Percentiles rank a stretch among this genome's conserved stretches.
These are phyloP conservation scores for Bergia sp. DNA, from an alignment of 92 coral and sea anemone genomes.

Conservation along the genomic window DNA sequence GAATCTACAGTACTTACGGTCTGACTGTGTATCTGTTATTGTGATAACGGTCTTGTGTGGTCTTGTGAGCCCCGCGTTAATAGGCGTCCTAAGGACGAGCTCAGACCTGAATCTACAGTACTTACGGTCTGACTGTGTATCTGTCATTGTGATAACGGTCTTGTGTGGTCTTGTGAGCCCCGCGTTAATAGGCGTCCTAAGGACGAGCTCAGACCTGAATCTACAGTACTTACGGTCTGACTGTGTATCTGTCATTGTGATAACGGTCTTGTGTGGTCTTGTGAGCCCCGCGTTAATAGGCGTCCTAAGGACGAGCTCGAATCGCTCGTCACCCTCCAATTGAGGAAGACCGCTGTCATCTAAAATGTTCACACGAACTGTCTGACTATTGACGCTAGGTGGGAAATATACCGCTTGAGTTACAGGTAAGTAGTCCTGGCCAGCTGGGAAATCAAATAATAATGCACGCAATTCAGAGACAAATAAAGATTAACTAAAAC, in stretches of 20 bases:
- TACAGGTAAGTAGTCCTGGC: constrained; percentile 87
- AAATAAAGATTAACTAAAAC: neutral
- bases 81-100: constrained; percentile 59
- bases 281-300: constrained; percentile 84
- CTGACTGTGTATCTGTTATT: constrained; percentile 64
- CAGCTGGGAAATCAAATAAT: constrained; percentile 59
- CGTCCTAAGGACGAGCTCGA: constrained; percentile 84
- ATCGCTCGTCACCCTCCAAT: constrained; percentile 82
- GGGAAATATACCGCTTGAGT: constrained; percentile 82
- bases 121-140: constrained; percentile 22
- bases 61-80: constrained; percentile 70
- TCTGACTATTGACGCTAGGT: constrained; percentile 68
- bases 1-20: too few relatives aligned
- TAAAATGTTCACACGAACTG: constrained; percentile 72
- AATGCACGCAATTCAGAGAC: neutral
- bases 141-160: constrained; percentile 73
- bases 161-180: constrained; percentile 61
- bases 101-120: neutral
- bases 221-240: constrained; percentile 82
- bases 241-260: constrained; percentile 76
- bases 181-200: constrained; percentile 77
- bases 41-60: constrained; percentile 60
- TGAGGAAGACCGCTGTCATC: constrained; percentile 93
- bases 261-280: constrained; percentile 54
- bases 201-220: neutral